phyloP scores from a whole-genome alignment of 2,888 invertebrate species.

The Mesorhabditis spiculigera region DNA sequence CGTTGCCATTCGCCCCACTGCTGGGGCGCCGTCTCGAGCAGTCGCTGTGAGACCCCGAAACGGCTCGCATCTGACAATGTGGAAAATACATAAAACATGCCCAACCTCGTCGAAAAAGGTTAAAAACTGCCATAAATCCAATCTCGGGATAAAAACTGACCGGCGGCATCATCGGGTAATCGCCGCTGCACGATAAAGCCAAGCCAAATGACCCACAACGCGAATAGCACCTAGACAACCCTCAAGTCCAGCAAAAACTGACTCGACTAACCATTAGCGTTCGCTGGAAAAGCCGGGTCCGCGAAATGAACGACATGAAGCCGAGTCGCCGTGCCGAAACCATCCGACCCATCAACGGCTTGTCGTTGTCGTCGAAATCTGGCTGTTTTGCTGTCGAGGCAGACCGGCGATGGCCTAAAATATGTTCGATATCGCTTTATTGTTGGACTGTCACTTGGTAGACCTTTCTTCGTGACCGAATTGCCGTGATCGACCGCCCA shows the following conservation, averaged over 20 bases:
- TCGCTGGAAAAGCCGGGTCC: constrained; percentile 27
- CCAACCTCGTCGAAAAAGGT: too few relatives aligned
- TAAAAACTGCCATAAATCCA: too few relatives aligned
- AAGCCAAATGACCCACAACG: constrained; percentile 46
- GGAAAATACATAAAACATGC: too few relatives aligned
- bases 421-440: background rate
- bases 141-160: background rate
- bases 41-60: constrained; percentile 38
- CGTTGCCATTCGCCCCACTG: constrained; percentile 45
- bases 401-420: background rate
- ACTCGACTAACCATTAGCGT: constrained; percentile 22
- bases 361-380: background rate
- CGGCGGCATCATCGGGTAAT: constrained; percentile 15
- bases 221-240: constrained; percentile 25
- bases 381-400: background rate
- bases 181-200: constrained; percentile 48
- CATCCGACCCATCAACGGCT: background rate
- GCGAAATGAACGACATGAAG: constrained; percentile 46
- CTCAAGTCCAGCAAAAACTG: background rate
- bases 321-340: constrained; percentile 22
- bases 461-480: background rate
- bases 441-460: background rate
- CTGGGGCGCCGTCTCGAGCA: constrained; percentile 41
- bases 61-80: background rate
- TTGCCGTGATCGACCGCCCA: background rate